Evolutionary conservation across 1,140 invertebrate species (phyloP).

Genomic region (Pararge aegeria): DNA sequence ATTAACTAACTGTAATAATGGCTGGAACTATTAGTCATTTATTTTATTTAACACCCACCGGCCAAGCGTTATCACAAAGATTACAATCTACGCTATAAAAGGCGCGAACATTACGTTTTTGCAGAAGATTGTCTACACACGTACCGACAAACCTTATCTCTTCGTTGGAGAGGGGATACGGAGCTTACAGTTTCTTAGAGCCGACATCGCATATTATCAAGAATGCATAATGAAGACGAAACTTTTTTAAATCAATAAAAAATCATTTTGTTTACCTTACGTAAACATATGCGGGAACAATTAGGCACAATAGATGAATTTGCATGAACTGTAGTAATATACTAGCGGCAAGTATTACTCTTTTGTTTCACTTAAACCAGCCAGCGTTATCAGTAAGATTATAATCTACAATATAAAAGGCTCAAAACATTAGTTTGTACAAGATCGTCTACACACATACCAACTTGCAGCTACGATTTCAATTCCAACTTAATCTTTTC

Average conservation of each 20-base stretch:
- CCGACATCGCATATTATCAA: too few species aligned
- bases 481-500: too few species aligned
- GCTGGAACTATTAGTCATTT: conserved; percentile 49
- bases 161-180: too few species aligned
- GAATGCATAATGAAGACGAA: too few species aligned
- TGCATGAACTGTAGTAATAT: conserved; percentile 44
- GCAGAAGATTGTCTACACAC: neutral
- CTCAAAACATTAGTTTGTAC: conserved; percentile 26
- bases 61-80: conserved; percentile 24
- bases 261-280: conserved; percentile 20
- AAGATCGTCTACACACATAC: neutral
- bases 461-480: too few species aligned
- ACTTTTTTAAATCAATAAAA: neutral
- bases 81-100: conserved; percentile 34
- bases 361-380: conserved; percentile 40
- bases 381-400: conserved; percentile 28
- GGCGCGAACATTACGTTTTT: conserved; percentile 32
- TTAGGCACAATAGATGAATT: conserved; percentile 40
- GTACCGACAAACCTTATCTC: too few species aligned
- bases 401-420: conserved; percentile 32
- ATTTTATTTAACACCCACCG: conserved; percentile 33
- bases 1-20: conserved; percentile 48
- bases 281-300: conserved; percentile 32
- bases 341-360: conserved; percentile 48
- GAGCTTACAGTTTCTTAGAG: too few species aligned